phyloP scores from a whole-genome alignment of 2,797 vertebrate species.

The Sphaeramia orbicularis region DNA sequence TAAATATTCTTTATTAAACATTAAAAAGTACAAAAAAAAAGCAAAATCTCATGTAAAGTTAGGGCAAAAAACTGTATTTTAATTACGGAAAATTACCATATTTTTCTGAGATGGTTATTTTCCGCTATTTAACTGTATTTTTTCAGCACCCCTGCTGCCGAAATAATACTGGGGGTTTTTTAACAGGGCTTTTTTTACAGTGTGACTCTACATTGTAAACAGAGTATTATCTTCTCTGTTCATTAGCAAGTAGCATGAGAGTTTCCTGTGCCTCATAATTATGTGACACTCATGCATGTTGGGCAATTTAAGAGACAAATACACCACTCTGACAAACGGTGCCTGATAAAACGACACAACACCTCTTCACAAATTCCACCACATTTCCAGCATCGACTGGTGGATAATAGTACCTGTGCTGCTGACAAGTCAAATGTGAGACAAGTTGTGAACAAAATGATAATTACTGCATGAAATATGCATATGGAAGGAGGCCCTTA shows the following conservation, averaged over 20 bases:
- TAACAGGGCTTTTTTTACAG: too few species aligned
- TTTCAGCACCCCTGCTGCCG: too few species aligned
- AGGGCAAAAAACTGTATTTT: too few species aligned
- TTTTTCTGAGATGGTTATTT: too few species aligned
- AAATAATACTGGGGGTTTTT: too few species aligned
- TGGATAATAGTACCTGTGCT: slow-evolving; percentile 46
- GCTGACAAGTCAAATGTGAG: slow-evolving; percentile 19
- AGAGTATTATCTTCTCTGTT: slow-evolving; percentile 21
- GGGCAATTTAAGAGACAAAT: slow-evolving; percentile 27
- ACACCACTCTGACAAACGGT: slow-evolving; percentile 19
- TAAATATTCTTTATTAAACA: too few species aligned
- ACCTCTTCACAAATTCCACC: slow-evolving; percentile 33
- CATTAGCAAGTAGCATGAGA: slow-evolving; percentile 32
- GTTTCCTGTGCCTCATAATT: slow-evolving; percentile 24
- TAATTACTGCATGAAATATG: slow-evolving; percentile 38
- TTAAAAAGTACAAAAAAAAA: too few species aligned
- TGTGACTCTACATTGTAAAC: slow-evolving; percentile 7
- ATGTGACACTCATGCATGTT: slow-evolving; percentile 21
- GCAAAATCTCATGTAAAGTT: too few species aligned
- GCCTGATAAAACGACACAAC: slow-evolving; percentile 34
- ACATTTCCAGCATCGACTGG: slow-evolving; percentile 16
- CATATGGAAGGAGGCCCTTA: slow-evolving; percentile 3
- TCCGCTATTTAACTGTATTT: too few species aligned
- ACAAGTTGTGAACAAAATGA: slow-evolving; percentile 39
- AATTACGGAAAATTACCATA: too few species aligned